These are phyloP conservation scores for Lepidochitona cinerea DNA, from an alignment of 2,888 invertebrate genomes.

Conservation along the genomic window DNA sequence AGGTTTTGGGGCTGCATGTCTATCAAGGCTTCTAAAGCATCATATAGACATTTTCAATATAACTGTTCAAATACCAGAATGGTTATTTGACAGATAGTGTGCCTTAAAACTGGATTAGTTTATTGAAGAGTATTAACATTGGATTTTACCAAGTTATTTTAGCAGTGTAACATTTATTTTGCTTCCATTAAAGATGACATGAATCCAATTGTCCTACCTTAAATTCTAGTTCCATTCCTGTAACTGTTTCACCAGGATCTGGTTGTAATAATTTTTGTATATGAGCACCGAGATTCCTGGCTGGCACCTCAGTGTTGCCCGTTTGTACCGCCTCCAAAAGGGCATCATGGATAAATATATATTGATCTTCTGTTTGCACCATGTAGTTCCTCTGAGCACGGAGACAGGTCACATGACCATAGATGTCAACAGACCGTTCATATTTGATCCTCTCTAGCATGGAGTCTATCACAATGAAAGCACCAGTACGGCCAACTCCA, in stretches of 20 bases:
- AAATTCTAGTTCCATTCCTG: constrained; percentile 69
- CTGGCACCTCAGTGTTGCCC: constrained; percentile 96
- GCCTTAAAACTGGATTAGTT: neutral
- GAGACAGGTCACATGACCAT: constrained; percentile 98
- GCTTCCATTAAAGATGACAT: too few species aligned
- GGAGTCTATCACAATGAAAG: constrained; percentile 98
- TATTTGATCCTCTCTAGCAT: constrained; percentile 98
- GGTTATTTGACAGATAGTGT: too few species aligned
- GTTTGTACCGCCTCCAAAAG: constrained; percentile 96
- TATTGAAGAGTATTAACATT: neutral
- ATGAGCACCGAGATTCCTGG: constrained; percentile 93
- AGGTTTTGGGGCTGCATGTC: too few species aligned
- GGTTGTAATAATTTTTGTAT: constrained; percentile 94
- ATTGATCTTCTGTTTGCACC: constrained; percentile 98
- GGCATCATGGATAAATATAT: constrained; percentile 99
- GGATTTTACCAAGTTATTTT: neutral
- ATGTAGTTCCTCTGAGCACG: constrained; percentile 99
- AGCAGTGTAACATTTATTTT: too few species aligned
- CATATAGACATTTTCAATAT: too few species aligned
- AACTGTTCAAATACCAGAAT: too few species aligned
- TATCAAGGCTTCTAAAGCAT: too few species aligned
- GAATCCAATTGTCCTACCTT: too few species aligned
- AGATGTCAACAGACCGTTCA: constrained; percentile 98
- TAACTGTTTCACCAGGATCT: constrained; percentile 66
- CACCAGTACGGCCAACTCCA: constrained; percentile 94